Conservation (phyloP, 92 coral and sea anemone species). For the Phenganax subtilis region DNA sequence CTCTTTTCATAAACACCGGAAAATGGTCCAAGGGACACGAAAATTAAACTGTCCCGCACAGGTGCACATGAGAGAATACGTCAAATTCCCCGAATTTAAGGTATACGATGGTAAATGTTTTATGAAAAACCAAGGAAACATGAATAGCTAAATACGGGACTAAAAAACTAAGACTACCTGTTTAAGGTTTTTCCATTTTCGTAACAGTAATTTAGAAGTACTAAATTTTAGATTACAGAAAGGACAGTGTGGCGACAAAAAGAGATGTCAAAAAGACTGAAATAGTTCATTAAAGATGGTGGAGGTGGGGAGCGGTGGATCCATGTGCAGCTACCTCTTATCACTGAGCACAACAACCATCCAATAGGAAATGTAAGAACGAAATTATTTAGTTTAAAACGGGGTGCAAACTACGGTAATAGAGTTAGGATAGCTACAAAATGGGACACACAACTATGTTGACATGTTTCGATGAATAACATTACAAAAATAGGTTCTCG, state of each 20-base stretch:
- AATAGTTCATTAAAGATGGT: constrained; percentile 32
- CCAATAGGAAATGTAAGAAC: constrained; percentile 44
- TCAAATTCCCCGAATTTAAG: constrained; percentile 47
- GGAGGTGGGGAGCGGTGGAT: constrained; percentile 43
- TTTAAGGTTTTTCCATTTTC: neutral
- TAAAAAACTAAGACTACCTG: no score
- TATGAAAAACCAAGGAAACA: no score
- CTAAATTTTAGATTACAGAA: constrained; percentile 34
- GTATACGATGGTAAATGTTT: constrained; percentile 9
- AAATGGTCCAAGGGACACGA: constrained; percentile 47
- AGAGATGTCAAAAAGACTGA: constrained; percentile 40
- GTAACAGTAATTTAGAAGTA: neutral
- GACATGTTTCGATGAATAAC: no score
- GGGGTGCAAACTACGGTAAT: no score
- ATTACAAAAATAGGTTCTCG: no score
- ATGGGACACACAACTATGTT: no score
- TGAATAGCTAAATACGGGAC: no score
- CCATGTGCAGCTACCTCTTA: constrained; percentile 39
- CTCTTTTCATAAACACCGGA: constrained; percentile 19
- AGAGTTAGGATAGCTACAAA: no score
- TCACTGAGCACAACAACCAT: constrained; percentile 38
- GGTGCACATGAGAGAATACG: constrained; percentile 40
- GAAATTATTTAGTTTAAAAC: no score
- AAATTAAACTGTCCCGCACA: constrained; percentile 53
- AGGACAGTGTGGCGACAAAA: constrained; percentile 46